Conservation (phyloP, 2,797 vertebrate species). For the Arrhamphus sclerolepis region DNA sequence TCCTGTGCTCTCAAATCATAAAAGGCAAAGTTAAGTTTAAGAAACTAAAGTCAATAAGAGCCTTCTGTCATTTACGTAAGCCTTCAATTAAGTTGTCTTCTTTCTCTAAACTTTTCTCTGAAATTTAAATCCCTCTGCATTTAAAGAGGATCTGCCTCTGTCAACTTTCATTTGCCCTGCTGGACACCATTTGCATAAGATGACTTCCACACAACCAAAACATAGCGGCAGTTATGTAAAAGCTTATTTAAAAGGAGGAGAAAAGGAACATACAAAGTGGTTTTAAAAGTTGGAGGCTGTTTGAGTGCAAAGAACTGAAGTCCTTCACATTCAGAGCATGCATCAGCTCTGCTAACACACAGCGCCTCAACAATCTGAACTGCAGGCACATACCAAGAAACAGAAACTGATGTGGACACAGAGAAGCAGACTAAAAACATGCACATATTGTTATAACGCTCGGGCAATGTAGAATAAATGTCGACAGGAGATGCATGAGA, state of each 20-base stretch:
- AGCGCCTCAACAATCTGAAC: slow-evolving; percentile 36
- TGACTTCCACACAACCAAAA: slow-evolving; percentile 17
- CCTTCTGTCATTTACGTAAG: neutral
- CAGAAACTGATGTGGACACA: too few relatives aligned
- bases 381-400: slow-evolving; percentile 9
- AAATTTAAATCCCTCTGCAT: slow-evolving; percentile 30
- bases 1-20: neutral
- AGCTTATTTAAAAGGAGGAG: slow-evolving; percentile 21
- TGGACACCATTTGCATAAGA: slow-evolving; percentile 42
- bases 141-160: slow-evolving; percentile 30
- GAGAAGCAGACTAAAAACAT: slow-evolving; percentile 13
- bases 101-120: slow-evolving; percentile 17
- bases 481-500: too few relatives aligned
- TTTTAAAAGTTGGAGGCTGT: slow-evolving; percentile 18
- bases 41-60: neutral
- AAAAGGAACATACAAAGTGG: slow-evolving; percentile 26
- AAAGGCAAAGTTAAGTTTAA: neutral
- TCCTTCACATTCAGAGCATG: slow-evolving; percentile 33
- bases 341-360: slow-evolving; percentile 53
- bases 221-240: slow-evolving; percentile 15
- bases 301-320: slow-evolving; percentile 28
- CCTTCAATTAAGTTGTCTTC: slow-evolving; percentile 17
- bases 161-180: slow-evolving; percentile 52
- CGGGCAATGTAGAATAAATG: neutral
- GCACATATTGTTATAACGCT: neutral